phyloP scores from a whole-genome alignment of 2,888 invertebrate genomes.

The Calliphora vomitoria region DNA sequence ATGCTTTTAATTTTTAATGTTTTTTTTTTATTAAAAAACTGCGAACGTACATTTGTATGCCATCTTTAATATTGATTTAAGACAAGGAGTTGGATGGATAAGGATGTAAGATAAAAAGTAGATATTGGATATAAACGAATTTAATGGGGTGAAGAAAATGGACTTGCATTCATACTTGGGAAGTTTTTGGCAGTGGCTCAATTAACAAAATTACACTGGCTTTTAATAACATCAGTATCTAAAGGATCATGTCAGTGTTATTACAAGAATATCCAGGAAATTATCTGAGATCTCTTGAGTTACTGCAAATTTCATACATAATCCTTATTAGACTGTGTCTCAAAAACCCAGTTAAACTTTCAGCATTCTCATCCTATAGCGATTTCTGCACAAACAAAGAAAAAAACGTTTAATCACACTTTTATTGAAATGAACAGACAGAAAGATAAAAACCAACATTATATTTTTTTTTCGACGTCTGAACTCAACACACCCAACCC shows the following conservation, averaged over 20 bases:
- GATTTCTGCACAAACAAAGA: neutral
- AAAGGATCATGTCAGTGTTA: no score
- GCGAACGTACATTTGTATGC: neutral
- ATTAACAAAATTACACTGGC: no score
- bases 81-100: neutral
- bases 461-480: neutral
- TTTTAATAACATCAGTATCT: no score
- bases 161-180: no score
- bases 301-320: no score
- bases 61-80: neutral
- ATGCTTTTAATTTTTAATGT: neutral
- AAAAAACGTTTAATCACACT: constrained; percentile 46
- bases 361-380: neutral
- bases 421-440: constrained; percentile 35
- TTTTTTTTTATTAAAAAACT: neutral
- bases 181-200: no score
- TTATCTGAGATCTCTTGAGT: no score
- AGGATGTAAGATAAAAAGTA: neutral
- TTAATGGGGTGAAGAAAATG: no score
- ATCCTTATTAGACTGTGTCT: no score
- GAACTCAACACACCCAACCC: neutral
- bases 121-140: neutral
- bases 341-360: no score
- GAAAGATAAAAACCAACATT: constrained; percentile 31
- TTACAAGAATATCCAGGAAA: no score